Conservation (phyloP, 2,888 invertebrate genomes). For the Lysandra bellargus region DNA sequence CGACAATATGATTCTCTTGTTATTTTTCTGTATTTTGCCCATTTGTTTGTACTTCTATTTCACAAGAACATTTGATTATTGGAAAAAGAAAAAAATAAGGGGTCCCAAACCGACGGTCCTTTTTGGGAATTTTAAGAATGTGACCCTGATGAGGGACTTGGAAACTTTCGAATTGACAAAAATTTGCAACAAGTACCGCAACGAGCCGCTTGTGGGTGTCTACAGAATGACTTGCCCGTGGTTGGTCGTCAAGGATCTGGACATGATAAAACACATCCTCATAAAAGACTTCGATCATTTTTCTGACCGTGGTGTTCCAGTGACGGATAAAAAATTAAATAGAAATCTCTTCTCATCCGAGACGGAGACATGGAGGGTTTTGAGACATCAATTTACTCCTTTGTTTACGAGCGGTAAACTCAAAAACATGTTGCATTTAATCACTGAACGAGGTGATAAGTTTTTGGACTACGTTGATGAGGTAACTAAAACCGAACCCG, state of each 20-base stretch:
- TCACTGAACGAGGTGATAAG: background rate
- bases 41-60: background rate
- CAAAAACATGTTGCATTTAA: background rate
- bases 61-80: background rate
- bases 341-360: background rate
- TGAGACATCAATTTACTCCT: background rate
- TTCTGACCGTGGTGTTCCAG: background rate
- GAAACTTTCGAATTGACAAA: background rate
- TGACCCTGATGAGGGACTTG: background rate
- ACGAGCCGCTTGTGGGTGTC: background rate
- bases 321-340: background rate
- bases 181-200: background rate
- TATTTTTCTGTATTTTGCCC: background rate
- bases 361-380: background rate
- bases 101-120: background rate
- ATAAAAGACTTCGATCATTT: background rate
- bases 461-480: background rate
- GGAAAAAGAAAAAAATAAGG: background rate
- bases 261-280: background rate
- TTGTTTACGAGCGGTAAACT: background rate
- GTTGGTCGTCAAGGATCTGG: background rate
- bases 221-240: too few relatives aligned
- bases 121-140: background rate
- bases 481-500: background rate
- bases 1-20: background rate